Base-by-base conservation (phyloP, 2,113 vertebrate genomes). In the Anolis carolinensis region DNA sequence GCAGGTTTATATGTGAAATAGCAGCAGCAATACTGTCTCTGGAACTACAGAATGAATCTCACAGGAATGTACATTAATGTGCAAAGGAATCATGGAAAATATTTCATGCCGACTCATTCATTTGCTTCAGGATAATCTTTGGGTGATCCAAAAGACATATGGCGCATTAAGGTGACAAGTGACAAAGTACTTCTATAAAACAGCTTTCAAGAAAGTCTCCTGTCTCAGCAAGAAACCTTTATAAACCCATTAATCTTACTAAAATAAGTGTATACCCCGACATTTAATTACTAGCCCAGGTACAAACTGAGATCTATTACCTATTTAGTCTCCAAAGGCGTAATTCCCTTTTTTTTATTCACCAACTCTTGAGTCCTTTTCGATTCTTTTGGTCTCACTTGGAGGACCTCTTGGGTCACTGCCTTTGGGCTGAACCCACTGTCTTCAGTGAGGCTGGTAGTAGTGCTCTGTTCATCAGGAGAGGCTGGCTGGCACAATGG, bases 51-150 rank as follows among this genome's bases (percentile, higher is more conserved):
- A 0, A 7, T n/a, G 21, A 23, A 25, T 70, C 48, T 81, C 50
- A 48, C 5, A 75, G 63, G 7, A 65, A 55, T 13, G 55, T 79
- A 27, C 7, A 50, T 50, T 52, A 50, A 70, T 18, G 3, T 11
- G 21, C 34, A 32, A n/a, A 36, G 62, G 25, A 20, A 71, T 79
- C 62, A 73, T 86, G 75, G 9, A 59, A 59, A 52, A 83, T 32
- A 32, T 74, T 86, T 50, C 39, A 52, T 85, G 82, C 52, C 21
- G 82, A 92, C 55, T 92, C 82, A 92, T 50, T 0, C 16, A 39
- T 30, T 59, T 55, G 25, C 16, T n/a, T 77, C 16, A 30, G 50
- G 44, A 20, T 48, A 39, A 75, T 48, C 6, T 75, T 48, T 32
- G 36, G 20, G 10, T 20, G 10, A 48, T 30, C 79, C 48, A 68